Conservation (phyloP, 2,113 vertebrate genomes). For the Vireo altiloquus region DNA sequence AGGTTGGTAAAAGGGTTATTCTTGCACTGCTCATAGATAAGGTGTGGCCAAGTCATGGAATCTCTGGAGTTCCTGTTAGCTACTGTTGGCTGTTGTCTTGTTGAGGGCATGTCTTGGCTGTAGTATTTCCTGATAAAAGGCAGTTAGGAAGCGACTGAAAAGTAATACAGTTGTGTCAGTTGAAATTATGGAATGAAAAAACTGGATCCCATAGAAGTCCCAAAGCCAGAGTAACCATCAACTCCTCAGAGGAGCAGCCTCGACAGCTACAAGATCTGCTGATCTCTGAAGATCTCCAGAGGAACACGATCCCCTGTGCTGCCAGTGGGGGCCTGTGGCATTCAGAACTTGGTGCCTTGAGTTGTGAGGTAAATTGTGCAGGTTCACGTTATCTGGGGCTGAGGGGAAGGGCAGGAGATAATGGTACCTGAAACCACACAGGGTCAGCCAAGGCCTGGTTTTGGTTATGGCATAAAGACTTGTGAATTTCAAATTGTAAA, state of each 20-base stretch:
- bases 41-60: rapidly evolving
- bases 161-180: background rate
- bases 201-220: background rate
- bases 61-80: background rate
- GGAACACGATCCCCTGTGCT: rapidly evolving
- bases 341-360: rapidly evolving
- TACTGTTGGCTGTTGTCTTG: background rate
- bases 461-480: rapidly evolving
- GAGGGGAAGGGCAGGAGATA: background rate
- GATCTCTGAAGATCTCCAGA: background rate
- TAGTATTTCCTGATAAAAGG: background rate
- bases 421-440: rapidly evolving
- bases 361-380: background rate
- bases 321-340: rapidly evolving
- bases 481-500: rapidly evolving
- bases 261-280: background rate
- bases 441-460: background rate
- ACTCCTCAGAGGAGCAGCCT: background rate
- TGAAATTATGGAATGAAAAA: background rate
- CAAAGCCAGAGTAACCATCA: background rate
- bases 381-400: rapidly evolving
- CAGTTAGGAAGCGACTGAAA: background rate
- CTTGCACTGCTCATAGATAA: background rate
- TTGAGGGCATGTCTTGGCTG: rapidly evolving
- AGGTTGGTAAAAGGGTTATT: background rate